Conservation (phyloP, 2,113 vertebrate genomes). For the Corythornis cristatus region DNA sequence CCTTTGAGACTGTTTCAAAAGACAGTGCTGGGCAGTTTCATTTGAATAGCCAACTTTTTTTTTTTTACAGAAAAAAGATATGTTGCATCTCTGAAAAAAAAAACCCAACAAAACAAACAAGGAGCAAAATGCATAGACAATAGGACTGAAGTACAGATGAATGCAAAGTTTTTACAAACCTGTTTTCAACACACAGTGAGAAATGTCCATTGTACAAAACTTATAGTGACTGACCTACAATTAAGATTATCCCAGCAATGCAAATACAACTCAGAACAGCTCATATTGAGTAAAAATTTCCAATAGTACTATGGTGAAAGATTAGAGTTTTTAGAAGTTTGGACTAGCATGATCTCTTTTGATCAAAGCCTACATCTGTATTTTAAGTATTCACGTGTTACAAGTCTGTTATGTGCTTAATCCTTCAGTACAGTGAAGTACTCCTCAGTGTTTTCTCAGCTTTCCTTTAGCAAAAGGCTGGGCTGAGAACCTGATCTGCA, state of each 20-base stretch:
- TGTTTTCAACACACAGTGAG: constrained; percentile 67
- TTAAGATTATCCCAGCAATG: constrained; percentile 71
- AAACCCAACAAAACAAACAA: background rate
- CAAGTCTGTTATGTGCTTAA: background rate
- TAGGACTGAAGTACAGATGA: constrained; percentile 53
- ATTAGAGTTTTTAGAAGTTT: constrained; percentile 26
- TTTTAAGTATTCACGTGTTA: background rate
- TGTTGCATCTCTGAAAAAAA: constrained; percentile 62
- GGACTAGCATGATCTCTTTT: background rate
- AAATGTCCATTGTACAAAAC: constrained; percentile 71
- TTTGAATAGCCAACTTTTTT: constrained; percentile 7
- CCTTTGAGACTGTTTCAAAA: constrained; percentile 66
- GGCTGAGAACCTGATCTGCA: constrained; percentile 49
- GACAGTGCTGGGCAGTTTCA: constrained; percentile 63
- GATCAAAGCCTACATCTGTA: constrained; percentile 11
- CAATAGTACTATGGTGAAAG: background rate
- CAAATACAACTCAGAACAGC: constrained; percentile 68
- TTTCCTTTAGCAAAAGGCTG: constrained; percentile 43
- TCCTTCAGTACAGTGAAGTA: constrained; percentile 7
- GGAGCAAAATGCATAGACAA: constrained; percentile 49
- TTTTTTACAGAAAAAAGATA: constrained; percentile 26
- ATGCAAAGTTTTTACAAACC: constrained; percentile 71
- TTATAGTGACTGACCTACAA: constrained; percentile 42
- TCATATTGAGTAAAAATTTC: constrained; percentile 10
- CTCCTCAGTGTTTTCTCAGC: constrained; percentile 52